Evolutionary conservation across 1,140 invertebrate genomes (phyloP).

Genomic region (Hestina assimilis): DNA sequence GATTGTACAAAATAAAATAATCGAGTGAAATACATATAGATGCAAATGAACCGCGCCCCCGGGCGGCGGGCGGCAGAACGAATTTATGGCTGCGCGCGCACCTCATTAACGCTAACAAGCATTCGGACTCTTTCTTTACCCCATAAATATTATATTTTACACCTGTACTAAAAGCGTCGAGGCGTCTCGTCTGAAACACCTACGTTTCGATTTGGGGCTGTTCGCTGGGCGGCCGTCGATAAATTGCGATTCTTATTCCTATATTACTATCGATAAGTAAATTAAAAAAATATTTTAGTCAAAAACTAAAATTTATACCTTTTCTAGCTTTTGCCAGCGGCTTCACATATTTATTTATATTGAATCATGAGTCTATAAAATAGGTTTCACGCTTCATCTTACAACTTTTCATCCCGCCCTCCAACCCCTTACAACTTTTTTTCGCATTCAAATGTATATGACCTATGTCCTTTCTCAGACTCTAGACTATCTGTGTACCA

Average conservation of each 20-base stretch:
- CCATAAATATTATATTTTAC: slow-evolving; percentile 77
- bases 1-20: slow-evolving; percentile 39
- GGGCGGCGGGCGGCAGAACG: slow-evolving; percentile 59
- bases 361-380: no score
- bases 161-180: slow-evolving; percentile 55
- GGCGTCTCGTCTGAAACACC: not conserved
- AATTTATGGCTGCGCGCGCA: slow-evolving; percentile 71
- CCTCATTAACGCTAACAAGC: slow-evolving; percentile 76
- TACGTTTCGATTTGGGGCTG: slow-evolving; percentile 2
- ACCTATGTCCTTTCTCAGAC: no score
- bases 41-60: slow-evolving; percentile 70
- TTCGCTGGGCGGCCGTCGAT: not conserved
- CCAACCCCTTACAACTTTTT: no score
- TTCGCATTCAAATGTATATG: no score
- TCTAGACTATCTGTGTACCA: no score
- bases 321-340: no score
- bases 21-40: slow-evolving; percentile 61
- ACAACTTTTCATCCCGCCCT: no score
- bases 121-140: slow-evolving; percentile 68
- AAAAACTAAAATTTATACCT: no score
- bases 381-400: no score
- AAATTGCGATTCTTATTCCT: not conserved
- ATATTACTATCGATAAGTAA: no score
- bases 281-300: no score
- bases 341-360: no score